phyloP scores from a whole-genome alignment of 2,113 vertebrate genomes.

The Brienomyrus brachyistius region DNA sequence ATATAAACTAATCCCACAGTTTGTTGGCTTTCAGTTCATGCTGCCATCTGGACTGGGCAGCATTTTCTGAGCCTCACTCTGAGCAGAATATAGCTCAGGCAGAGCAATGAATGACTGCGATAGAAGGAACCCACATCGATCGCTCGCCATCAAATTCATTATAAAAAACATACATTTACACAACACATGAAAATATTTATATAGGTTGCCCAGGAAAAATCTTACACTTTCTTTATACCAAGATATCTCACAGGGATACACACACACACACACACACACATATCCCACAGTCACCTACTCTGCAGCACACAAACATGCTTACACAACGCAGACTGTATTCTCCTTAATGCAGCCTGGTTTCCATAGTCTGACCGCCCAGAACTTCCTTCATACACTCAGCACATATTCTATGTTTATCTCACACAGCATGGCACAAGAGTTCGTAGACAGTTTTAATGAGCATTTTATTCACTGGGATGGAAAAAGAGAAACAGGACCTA shows the following conservation, averaged over 20 bases:
- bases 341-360: neutral
- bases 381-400: neutral
- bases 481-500: neutral
- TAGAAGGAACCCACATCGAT: neutral
- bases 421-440: neutral
- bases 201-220: neutral
- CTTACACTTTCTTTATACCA: neutral
- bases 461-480: neutral
- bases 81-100: neutral
- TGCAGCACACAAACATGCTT: neutral
- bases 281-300: neutral
- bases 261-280: neutral
- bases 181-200: neutral
- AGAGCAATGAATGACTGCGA: neutral
- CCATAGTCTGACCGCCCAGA: neutral
- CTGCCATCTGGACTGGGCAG: neutral
- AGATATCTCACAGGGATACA: neutral
- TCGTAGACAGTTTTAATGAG: neutral
- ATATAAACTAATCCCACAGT: neutral
- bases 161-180: neutral
- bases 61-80: neutral
- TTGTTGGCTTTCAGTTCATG: neutral
- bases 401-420: neutral
- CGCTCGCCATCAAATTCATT: neutral
- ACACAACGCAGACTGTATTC: neutral